Evolutionary conservation across 1,140 invertebrate species (phyloP), one percentile per base, ranked within the genome.

Genomic region (Leguminivora glycinivorella): DNA sequence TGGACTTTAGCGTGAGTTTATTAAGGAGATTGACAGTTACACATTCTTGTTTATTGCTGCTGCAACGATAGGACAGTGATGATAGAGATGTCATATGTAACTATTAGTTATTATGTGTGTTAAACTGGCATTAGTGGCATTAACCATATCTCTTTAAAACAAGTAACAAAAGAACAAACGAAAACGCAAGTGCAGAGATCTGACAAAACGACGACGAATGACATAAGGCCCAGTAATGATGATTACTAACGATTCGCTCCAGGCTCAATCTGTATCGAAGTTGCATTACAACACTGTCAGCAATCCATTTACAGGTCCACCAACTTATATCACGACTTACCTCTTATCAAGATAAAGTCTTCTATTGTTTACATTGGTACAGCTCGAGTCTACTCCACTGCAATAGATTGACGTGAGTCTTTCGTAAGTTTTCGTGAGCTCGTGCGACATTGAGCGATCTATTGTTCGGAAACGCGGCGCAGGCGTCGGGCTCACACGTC

Each of bases 351-450:
- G 6, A 22, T 52, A 22, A 52, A 22, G 47, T 52, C 47, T 52
- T 22, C 5, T 52, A 52, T 52, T 52, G 47, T 52, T 52, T 52
- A 22, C 19, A 22, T 22, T 22, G 19, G 1, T 60, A 70, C 69
- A 58, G 31, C 40, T 38, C n/a, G n/a, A 22, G 24, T 40, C 43
- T 43, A 19, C 58, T 22, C 47, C 22, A 2, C 47, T 10, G 47
- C 47, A 22, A 52, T 52, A 52, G 68, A 40, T 58, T 26, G 67
- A 74, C 47, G 60, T 72, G 70, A 73, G 75, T 22, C 78, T 87
- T 89, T 86, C 85, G 83, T 81, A 87, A 87, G 74, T 83, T 79
- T 80, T 87, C 87, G 84, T 89, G 83, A 81, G 77, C 52, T 74
- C 68, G 67, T 70, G 69, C 72, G 83, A 84, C 82, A 82, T 83